phyloP scores from a whole-genome alignment of 2,113 vertebrate genomes.

The Lates calcarifer region DNA sequence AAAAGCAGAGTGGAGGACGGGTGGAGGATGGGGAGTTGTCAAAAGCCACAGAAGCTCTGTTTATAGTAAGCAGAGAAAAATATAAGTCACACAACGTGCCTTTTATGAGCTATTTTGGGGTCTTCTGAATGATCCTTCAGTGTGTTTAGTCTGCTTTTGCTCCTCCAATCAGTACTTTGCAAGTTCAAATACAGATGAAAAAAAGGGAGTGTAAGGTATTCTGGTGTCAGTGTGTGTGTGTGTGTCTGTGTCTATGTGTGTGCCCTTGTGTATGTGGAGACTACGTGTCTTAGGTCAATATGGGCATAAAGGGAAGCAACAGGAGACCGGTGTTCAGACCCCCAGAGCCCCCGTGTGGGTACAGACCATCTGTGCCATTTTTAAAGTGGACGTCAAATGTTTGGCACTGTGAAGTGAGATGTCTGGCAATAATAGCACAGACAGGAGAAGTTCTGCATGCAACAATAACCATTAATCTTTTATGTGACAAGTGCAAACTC shows the following conservation, averaged over 20 bases:
- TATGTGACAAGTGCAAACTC: background rate
- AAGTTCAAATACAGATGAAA: constrained; percentile 38
- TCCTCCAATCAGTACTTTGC: constrained; percentile 43
- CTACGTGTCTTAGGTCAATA: constrained; percentile 46
- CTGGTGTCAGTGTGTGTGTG: constrained; percentile 57
- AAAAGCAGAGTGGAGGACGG: constrained; percentile 57
- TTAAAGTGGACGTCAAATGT: constrained; percentile 30
- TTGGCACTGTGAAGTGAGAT: background rate
- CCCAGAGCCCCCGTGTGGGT: constrained; percentile 58
- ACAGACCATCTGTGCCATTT: constrained; percentile 36
- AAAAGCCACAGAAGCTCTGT: constrained; percentile 59
- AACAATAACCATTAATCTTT: background rate
- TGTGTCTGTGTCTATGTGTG: constrained; percentile 45
- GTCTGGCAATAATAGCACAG: background rate
- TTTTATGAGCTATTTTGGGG: constrained; percentile 62
- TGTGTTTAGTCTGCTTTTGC: constrained; percentile 65
- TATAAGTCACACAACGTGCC: constrained; percentile 30
- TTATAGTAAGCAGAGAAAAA: constrained; percentile 49
- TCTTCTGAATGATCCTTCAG: constrained; percentile 42
- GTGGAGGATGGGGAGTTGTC: constrained; percentile 52
- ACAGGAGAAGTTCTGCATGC: background rate
- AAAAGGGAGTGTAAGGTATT: constrained; percentile 38
- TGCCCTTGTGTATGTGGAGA: constrained; percentile 1
- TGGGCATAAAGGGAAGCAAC: constrained; percentile 13
- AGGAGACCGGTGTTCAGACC: constrained; percentile 31